Conservation (phyloP, 2,797 vertebrate genomes). For the Ptychobarbus kaznakovi region DNA sequence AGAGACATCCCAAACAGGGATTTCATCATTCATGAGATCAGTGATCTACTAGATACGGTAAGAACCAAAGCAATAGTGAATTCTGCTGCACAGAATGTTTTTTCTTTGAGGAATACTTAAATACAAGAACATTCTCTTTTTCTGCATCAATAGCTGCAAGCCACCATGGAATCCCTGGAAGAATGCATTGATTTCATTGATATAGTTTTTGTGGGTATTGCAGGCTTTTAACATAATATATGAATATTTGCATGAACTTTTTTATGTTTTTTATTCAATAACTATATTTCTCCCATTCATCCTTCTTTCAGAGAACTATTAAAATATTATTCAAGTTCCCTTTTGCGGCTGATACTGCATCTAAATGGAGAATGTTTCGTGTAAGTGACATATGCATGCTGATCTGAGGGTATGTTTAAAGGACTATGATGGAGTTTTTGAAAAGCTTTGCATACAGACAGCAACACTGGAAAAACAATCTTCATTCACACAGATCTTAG, state of each 20-base stretch:
- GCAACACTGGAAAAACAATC: too few relatives aligned
- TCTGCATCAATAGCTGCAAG: conserved; percentile 13
- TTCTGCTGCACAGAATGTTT: neutral
- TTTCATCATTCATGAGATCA: conserved; percentile 56
- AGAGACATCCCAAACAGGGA: neutral
- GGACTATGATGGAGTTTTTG: neutral
- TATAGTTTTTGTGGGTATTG: neutral
- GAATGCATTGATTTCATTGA: neutral
- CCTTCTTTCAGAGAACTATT: conserved; percentile 10
- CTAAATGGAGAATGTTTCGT: conserved; percentile 71
- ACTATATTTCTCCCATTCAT: conserved; percentile 16
- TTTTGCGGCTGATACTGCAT: neutral
- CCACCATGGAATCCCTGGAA: rapidly evolving
- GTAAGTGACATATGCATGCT: conserved; percentile 3
- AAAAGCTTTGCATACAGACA: neutral
- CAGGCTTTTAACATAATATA: neutral
- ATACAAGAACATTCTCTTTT: neutral
- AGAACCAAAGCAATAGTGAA: neutral
- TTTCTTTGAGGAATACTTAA: neutral
- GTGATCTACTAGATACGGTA: conserved; percentile 40
- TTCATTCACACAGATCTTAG: too few relatives aligned
- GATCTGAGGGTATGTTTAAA: neutral
- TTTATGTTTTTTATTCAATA: neutral
- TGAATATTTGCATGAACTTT: neutral
- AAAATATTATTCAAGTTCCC: neutral